Conservation (phyloP, 1,140 invertebrate genomes). For the Scylla paramamosain region DNA sequence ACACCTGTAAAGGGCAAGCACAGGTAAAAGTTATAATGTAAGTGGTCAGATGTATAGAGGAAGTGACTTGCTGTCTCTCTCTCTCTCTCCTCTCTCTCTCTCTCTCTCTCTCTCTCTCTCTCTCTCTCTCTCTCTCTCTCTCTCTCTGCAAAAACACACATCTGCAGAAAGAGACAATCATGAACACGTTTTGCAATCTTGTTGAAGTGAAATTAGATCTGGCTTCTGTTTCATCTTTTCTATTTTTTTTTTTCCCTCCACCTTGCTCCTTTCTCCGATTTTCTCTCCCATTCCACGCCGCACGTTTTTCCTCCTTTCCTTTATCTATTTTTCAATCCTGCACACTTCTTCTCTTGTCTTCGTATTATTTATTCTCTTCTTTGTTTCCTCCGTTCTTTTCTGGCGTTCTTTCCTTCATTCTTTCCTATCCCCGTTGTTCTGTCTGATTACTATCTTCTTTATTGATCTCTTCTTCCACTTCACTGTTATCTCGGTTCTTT, state of each 20-base stretch:
- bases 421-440: neutral
- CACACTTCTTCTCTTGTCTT: neutral
- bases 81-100: neutral
- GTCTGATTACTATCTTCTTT: neutral
- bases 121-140: neutral
- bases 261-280: neutral
- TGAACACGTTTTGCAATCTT: constrained; percentile 22
- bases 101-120: neutral
- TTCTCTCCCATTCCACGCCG: neutral
- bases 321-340: neutral
- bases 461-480: neutral
- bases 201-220: neutral
- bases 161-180: neutral
- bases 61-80: too few relatives aligned
- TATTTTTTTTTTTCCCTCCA: neutral
- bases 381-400: neutral
- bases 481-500: neutral
- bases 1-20: too few relatives aligned
- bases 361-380: neutral
- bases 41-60: too few relatives aligned
- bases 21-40: too few relatives aligned
- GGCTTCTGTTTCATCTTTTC: constrained; percentile 2
- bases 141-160: neutral
- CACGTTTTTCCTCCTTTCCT: neutral
- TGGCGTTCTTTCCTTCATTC: neutral